Evolutionary conservation across 2,797 vertebrate genomes (phyloP), one percentile per base, ranked within the genome.

Genomic region (Potorous gilbertii): DNA sequence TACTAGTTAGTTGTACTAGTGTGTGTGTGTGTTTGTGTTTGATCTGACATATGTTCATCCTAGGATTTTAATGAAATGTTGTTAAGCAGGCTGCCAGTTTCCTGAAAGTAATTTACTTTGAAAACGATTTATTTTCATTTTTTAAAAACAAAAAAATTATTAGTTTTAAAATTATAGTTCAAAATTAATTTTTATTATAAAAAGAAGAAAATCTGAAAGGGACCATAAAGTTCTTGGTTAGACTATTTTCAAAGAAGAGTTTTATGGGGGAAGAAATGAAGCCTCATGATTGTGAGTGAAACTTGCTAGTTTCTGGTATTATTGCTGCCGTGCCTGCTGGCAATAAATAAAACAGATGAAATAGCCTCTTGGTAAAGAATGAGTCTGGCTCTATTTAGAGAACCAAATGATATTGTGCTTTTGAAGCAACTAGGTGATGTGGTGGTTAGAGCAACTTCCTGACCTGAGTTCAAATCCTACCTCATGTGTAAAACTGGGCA

Each of bases 1-100:
- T 87, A 50, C 40, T 50, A 87, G 74, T 87, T 27, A 87, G 74
- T 50, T 81, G 34, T 10, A n/a, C 34, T 16, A 16, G 14, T 74
- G 62, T 74, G 34, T 74, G 62, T 66, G 31, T 62, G 66, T 74
- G 66, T 81, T n/a, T 74, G n/a, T 81, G 18, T 87, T 87, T 87
- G 74, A 87, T 87, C 74, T 87, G 74, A 87, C 74, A 87, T 87
- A 87, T 87, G 74, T 87, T 87, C 74, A 87, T 87, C 74, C 74
- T 50, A 46, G 74, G 18, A 50, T 87, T 87, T 87, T 87, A 87
- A 87, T 87, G 74, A 87, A 87, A 87, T 87, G 74, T 87, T 87
- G 74, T 50, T 87, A 87, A 87, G 74, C 40, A 28, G 74, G 9
- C 21, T 87, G 74, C 74, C 74, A 87, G 74, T 87, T 87, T 87